Evolutionary conservation across 2,797 vertebrate genomes (phyloP), one percentile per base, ranked within the genome.

Genomic region (Triplophysa bombifrons): DNA sequence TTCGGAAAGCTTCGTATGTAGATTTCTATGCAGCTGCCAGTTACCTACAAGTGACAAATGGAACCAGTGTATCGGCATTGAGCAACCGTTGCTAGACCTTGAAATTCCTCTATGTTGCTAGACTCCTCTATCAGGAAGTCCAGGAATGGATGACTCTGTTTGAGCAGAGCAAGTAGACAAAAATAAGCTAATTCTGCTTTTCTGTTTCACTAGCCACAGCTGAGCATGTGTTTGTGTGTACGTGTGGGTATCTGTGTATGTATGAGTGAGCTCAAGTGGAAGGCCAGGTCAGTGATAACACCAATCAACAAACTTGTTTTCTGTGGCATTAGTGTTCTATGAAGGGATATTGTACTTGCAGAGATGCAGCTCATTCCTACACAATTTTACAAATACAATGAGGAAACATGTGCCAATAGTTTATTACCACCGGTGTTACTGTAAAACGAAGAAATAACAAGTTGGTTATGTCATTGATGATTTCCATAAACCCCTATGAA

Each of bases 161-260:
- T 93, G 90, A 91, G 84, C 87, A 88, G 87, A 86, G 83, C 89
- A 88, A 90, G 86, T 88, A 93, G 91, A 91, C 74, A 92, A 76
- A 85, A 83, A 88, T 89, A 80, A 89, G 88, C 90, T 83, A 88
- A 87, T 89, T 84, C 82, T 84, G 88, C 84, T 78, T 48, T 85
- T 76, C 53, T 87, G 86, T 91, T 91, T 91, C 89, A 80, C 0
- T 44, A 17, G 76, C 84, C 46, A 80, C 86, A 88, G 88, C 88
- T 89, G 88, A 90, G 66, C 51, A 44, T 71, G 66, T 53, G 44
- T 76, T 17, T 64, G 27, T 44, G 27, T 27, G 11, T 25, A 38
- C 34, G 34, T 38, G 34, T 9, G 34, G 1, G 34, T 34, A 38
- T 38, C 34, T 71, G 70, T 51, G 44, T 76, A 16, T 63, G 27